Conservation (phyloP, 2,797 vertebrate genomes). For the Kryptopterus vitreolus region DNA sequence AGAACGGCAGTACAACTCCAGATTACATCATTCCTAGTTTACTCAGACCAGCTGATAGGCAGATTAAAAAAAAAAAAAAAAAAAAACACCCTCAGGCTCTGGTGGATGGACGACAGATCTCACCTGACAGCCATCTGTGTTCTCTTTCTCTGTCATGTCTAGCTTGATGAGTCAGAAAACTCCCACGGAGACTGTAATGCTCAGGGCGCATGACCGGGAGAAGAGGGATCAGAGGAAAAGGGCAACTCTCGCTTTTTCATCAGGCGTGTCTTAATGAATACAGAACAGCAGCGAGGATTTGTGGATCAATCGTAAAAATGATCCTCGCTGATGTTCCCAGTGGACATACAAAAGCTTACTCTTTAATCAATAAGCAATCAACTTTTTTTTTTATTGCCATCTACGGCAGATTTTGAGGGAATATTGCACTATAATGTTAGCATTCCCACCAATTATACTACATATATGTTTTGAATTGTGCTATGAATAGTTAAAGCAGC, state of each 20-base stretch:
- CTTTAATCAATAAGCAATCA: neutral
- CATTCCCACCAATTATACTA: neutral
- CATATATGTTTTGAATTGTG: neutral
- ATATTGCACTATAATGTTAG: neutral
- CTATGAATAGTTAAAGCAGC: neutral
- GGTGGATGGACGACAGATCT: constrained; percentile 51
- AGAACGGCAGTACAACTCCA: constrained; percentile 22
- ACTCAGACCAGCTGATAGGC: constrained; percentile 37
- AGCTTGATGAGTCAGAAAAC: constrained; percentile 63
- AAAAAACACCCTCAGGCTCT: too few relatives aligned
- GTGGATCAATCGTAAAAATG: neutral
- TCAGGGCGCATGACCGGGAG: constrained; percentile 55
- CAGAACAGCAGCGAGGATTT: neutral
- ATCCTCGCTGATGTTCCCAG: neutral
- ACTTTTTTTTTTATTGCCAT: neutral
- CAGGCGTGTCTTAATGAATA: neutral
- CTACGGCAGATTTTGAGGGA: neutral
- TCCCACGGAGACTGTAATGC: constrained; percentile 58
- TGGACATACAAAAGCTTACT: neutral
- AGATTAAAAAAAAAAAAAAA: too few relatives aligned
- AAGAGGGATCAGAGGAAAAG: constrained; percentile 46
- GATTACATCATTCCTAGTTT: constrained; percentile 21
- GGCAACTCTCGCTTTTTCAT: constrained; percentile 29
- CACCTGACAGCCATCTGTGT: constrained; percentile 67
- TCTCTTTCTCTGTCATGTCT: constrained; percentile 55